Evolutionary conservation across 2,113 vertebrate species (phyloP).

Genomic region (Xyrauchen texanus): DNA sequence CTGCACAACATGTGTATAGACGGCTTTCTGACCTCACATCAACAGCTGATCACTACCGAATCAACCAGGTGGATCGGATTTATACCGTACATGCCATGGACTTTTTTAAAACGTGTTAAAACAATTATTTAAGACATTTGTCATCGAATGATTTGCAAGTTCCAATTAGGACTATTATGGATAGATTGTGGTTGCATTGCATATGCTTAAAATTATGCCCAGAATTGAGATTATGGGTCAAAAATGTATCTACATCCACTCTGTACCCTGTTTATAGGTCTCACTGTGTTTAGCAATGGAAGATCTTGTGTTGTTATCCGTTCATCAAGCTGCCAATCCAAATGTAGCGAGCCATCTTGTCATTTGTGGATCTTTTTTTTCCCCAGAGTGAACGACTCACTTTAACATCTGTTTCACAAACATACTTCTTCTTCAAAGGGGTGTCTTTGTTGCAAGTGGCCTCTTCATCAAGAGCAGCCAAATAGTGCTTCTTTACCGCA

Average conservation of each 20-base stretch:
- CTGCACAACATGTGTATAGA: neutral
- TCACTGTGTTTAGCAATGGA: neutral
- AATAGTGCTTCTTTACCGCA: constrained; percentile 56
- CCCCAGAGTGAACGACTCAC: constrained; percentile 27
- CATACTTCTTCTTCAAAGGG: constrained; percentile 45
- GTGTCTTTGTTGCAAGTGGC: constrained; percentile 61
- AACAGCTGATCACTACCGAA: constrained; percentile 5
- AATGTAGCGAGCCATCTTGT: neutral
- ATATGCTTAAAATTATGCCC: neutral
- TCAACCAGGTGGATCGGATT: constrained; percentile 17
- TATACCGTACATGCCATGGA: constrained; percentile 14
- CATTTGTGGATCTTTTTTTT: constrained; percentile 28
- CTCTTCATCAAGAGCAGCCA: constrained; percentile 55
- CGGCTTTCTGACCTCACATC: constrained; percentile 1
- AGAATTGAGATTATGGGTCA: neutral
- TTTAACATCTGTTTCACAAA: constrained; percentile 33
- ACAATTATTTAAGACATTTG: neutral
- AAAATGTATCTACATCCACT: neutral
- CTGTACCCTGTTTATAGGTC: neutral
- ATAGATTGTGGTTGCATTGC: neutral
- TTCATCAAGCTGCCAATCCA: constrained; percentile 18
- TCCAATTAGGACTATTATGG: neutral
- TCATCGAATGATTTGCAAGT: neutral
- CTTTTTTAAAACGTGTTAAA: constrained; percentile 8
- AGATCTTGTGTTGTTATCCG: neutral